Base-by-base conservation (phyloP, 2,888 invertebrate species). In the Hedychridium roseum region DNA sequence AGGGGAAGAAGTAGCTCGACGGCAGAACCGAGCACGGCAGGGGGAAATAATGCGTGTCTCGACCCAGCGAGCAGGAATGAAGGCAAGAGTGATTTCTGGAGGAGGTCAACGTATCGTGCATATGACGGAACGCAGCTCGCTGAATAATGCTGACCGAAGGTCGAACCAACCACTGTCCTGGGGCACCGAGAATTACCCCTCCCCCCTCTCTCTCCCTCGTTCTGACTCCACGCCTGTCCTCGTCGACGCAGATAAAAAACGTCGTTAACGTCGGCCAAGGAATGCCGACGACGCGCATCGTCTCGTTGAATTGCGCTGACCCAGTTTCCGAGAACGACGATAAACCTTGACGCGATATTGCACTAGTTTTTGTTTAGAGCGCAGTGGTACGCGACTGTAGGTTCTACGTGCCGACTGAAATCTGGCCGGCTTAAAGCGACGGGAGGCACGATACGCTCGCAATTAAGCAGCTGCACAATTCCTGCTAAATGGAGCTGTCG, bases 51-150 rank as follows among this genome's bases (percentile, higher is more conserved):
- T 57, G 65, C 64, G 51, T 54, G 62, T 57, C 53, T 59, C 55
- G 65, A 65, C 52, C 53, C 54, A 51, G 52, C 62, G 50, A 53
- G 58, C 50, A 55, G 62, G 59, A 64, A 60, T 30, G 64, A 65
- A 64, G 64, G 65, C 65, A 64, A 64, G 59, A 64, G 60, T 60
- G 65, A 57, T 64, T 57, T 65, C 65, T 50, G 59, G 50, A 55
- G 62, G 65, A 65, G 65, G 64, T 65, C 62, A 64, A 65, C 65
- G 65, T 64, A 64, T 56, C 64, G 48, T 39, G 51, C 49, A 50
- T 50, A 52, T 45, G 46, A 42, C 43, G 52, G 49, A 47, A 52
- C 43, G 57, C 50, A 52, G 44, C 46, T 42, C 50, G 57, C 39
- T 48, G 60, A 55, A 49, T 47, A 57, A 57, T 50, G 49, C 44